Base-by-base conservation (phyloP, 2,797 vertebrate species). In the Gambelia wislizenii region DNA sequence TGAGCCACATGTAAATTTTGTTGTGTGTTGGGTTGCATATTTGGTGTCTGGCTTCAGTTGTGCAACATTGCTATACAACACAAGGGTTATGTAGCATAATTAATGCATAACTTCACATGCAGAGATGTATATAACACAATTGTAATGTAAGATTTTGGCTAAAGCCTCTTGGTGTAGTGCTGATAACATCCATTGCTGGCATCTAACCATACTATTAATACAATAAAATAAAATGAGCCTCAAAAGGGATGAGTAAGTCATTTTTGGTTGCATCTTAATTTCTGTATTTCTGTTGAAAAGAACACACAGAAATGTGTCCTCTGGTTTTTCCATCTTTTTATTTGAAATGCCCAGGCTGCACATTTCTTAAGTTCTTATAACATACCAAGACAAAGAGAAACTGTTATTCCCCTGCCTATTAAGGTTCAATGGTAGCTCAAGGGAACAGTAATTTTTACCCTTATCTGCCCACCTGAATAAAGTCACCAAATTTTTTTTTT, bases 381-480 rank as follows among this genome's bases (percentile, higher is more conserved):
- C n/a, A n/a, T n/a, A 16, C 56, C 0, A 9, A 39, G 52, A 9
- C 39, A 88, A 49, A 13, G 4, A 42, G 0, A 77, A 49, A 52
- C 69, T 9, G 0, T 30, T 25, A 4, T 2, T 22, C 64, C 82
- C 39, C n/a, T n/a, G 47, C 7, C 1, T 13, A 78, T 85, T 47
- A 79, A 44, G 18, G 36, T 49, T 80, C 14, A 22, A 59, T 14
- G n/a, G 13, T 59, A 74, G 2, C 3, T 89, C 0, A 80, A 42
- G 78, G 44, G 85, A 39, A 0, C 5, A 36, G 16, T 36, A 61
- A 6, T 76, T 90, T 91, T 42, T 42, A 44, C 56, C 59, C 18
- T 12, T 18, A 74, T 36, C 27, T 61, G 83, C 2, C 0, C 1
- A 1, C 47, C 10, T 0, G 0, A 13, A 86, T 36, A 18, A 85